Conservation (phyloP, 2,888 invertebrate genomes). For the Agonopterix subpropinquella region DNA sequence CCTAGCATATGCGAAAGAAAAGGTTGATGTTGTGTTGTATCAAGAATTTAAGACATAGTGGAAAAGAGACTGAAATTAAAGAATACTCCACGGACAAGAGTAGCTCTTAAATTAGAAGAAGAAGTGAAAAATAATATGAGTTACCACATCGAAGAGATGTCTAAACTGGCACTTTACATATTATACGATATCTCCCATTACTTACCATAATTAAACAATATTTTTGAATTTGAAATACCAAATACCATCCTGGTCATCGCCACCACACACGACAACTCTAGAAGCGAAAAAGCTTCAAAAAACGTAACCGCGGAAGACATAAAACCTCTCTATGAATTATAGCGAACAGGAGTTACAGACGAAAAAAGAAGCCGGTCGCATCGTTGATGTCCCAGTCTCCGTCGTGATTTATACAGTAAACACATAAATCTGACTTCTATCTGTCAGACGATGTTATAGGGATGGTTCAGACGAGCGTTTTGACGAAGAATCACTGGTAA, state of each 20-base stretch:
- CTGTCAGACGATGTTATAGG: constrained; percentile 45
- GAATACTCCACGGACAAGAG: too few species aligned
- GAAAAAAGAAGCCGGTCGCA: constrained; percentile 52
- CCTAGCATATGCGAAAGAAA: too few species aligned
- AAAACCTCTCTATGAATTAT: constrained; percentile 57
- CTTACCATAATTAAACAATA: too few species aligned
- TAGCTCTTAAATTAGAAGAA: too few species aligned
- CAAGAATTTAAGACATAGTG: too few species aligned
- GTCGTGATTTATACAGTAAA: constrained; percentile 73
- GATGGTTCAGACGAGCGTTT: constrained; percentile 18
- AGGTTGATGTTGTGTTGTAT: too few species aligned
- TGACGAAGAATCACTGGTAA: constrained; percentile 9
- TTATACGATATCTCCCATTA: too few species aligned
- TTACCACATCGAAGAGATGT: too few species aligned
- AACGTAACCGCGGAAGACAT: constrained; percentile 46
- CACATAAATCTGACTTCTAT: constrained; percentile 75
- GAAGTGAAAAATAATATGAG: too few species aligned
- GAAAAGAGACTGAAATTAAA: too few species aligned
- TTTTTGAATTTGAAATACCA: too few species aligned
- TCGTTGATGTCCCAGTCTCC: constrained; percentile 48
- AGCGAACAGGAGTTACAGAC: constrained; percentile 39
- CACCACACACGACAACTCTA: background rate
- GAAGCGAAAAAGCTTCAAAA: constrained; percentile 14
- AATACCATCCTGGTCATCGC: background rate
- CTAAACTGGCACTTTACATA: too few species aligned